These are phyloP conservation scores for Amiota communis DNA, from an alignment of 2,888 invertebrate species.

Conservation along the genomic window DNA sequence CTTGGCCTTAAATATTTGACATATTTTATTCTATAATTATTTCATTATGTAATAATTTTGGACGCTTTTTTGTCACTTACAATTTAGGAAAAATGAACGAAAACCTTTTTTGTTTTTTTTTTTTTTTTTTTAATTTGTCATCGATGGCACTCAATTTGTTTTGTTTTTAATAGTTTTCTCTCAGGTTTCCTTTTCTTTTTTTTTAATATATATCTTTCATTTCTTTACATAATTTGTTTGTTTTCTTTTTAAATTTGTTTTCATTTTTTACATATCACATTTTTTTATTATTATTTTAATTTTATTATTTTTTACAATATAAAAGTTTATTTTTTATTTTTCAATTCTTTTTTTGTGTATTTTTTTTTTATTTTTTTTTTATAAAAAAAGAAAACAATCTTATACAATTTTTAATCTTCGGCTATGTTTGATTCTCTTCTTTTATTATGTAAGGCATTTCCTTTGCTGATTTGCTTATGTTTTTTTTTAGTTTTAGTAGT, in stretches of 20 bases:
- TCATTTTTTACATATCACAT: constrained; percentile 64
- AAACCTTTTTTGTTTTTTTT: constrained; percentile 29
- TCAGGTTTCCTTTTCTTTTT: constrained; percentile 44
- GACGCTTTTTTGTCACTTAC: too few species aligned
- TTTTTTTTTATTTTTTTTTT: not conserved
- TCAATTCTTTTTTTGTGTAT: not conserved
- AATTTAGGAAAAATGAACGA: constrained; percentile 44
- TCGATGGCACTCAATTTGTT: constrained; percentile 60
- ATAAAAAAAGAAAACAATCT: not conserved
- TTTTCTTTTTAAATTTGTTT: constrained; percentile 39
- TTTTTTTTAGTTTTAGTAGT: constrained; percentile 28
- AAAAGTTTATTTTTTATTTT: constrained; percentile 12
- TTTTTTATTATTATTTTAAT: constrained; percentile 45
- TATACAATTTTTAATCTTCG: not conserved
- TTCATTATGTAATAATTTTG: too few species aligned
- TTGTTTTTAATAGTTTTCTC: constrained; percentile 52
- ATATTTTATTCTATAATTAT: constrained; percentile 33
- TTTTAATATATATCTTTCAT: not conserved
- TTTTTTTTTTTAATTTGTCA: constrained; percentile 42
- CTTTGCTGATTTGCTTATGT: constrained; percentile 48
- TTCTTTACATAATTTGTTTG: constrained; percentile 50
- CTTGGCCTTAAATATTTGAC: constrained; percentile 12
- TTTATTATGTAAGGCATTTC: constrained; percentile 25
- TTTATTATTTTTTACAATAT: constrained; percentile 47
- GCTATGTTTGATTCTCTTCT: not conserved